A percentile compares a stretch with the other conserved stretches of the same genome.
Conservation (phyloP, 2,888 invertebrate species). For the Petrophora chlorosata region DNA sequence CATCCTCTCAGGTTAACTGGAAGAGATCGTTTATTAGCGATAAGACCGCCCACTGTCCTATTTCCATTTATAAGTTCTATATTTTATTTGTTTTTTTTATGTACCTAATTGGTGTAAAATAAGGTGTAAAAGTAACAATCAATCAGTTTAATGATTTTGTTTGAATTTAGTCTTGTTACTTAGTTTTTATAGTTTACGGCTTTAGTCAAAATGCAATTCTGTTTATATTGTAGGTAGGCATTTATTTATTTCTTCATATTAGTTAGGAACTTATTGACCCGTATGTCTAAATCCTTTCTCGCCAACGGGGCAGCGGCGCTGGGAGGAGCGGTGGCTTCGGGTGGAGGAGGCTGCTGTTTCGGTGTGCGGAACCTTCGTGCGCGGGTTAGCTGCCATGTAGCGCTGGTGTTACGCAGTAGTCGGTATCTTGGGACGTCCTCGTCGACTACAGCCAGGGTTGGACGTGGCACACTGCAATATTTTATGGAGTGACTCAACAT, state of each 20-base stretch:
- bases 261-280: constrained; percentile 61
- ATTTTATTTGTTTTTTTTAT: neutral
- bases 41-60: too few relatives aligned
- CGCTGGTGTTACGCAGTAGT: constrained; percentile 59
- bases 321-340: constrained; percentile 63
- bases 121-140: too few relatives aligned
- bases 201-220: too few relatives aligned
- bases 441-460: constrained; percentile 57
- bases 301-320: constrained; percentile 62
- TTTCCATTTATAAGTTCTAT: too few relatives aligned
- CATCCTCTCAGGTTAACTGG: too few relatives aligned
- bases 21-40: too few relatives aligned
- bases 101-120: too few relatives aligned
- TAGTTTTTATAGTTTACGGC: too few relatives aligned
- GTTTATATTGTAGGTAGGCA: too few relatives aligned
- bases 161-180: too few relatives aligned
- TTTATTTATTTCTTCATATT: constrained; percentile 37
- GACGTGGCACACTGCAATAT: constrained; percentile 57
- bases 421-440: constrained; percentile 51
- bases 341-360: constrained; percentile 55
- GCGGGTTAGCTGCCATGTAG: constrained; percentile 71
- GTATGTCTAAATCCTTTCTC: constrained; percentile 63
- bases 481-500: too few relatives aligned
- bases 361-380: constrained; percentile 69
- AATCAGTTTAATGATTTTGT: too few relatives aligned